phyloP scores from a whole-genome alignment of 2,797 vertebrate genomes.

The Smutsia gigantea region DNA sequence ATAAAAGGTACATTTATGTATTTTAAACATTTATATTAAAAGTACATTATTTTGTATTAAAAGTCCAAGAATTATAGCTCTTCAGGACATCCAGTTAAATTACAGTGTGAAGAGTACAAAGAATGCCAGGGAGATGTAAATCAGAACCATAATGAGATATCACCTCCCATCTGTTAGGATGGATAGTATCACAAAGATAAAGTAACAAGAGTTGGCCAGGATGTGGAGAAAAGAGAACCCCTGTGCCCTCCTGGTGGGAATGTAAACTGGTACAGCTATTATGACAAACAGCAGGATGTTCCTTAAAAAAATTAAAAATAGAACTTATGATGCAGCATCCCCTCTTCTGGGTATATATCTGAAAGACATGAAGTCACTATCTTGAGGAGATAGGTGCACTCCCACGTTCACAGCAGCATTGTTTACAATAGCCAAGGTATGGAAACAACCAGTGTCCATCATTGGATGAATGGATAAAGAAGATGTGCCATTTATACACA shows the following conservation, averaged over 20 bases:
- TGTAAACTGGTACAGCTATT: not conserved
- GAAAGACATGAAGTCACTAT: not conserved
- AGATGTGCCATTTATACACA: too few species aligned
- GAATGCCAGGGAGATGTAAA: not conserved
- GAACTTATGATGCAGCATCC: not conserved
- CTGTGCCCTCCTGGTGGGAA: not conserved
- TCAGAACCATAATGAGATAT: not conserved
- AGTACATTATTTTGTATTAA: not conserved
- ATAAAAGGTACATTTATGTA: not conserved
- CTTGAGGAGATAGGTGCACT: not conserved
- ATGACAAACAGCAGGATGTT: not conserved
- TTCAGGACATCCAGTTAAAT: not conserved
- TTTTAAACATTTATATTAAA: too few species aligned
- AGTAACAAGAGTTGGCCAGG: not conserved
- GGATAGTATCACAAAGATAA: not conserved
- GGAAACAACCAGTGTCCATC: not conserved
- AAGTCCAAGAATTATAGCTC: not conserved
- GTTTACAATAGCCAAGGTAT: not conserved
- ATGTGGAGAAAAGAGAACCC: not conserved
- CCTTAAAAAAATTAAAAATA: not conserved
- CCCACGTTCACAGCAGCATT: not conserved
- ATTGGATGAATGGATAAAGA: not conserved
- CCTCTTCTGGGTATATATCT: not conserved
- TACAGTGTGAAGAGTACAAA: not conserved
- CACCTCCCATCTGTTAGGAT: not conserved